phyloP scores from a whole-genome alignment of 2,888 invertebrate genomes.

The Drosophila histrio region DNA sequence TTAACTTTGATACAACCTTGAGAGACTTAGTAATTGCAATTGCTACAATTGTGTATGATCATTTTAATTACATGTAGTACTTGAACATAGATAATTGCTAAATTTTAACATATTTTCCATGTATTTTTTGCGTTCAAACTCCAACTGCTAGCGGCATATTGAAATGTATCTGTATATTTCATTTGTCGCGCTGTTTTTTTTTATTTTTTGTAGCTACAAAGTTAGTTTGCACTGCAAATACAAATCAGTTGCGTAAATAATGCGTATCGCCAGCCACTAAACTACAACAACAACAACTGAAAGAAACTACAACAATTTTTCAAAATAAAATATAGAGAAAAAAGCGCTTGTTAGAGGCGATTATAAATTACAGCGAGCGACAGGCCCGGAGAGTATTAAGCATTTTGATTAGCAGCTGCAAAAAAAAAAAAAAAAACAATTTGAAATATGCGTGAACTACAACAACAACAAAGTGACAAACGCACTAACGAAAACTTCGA shows the following conservation, averaged over 20 bases:
- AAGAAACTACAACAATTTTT: slow-evolving; percentile 4
- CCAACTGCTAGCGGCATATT: not conserved
- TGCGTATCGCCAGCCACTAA: slow-evolving; percentile 63
- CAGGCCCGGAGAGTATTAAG: slow-evolving; percentile 62
- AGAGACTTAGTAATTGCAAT: slow-evolving; percentile 15
- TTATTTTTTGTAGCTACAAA: slow-evolving; percentile 11
- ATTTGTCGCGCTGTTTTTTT: not conserved
- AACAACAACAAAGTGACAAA: slow-evolving; percentile 55
- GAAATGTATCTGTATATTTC: not conserved
- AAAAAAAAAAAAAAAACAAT: slow-evolving; percentile 58
- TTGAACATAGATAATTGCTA: not conserved
- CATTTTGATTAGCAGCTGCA: slow-evolving; percentile 78
- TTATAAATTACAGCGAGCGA: slow-evolving; percentile 70
- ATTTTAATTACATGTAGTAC: slow-evolving; percentile 15
- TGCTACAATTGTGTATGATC: slow-evolving; percentile 15
- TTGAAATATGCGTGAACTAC: slow-evolving; percentile 53
- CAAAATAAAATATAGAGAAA: slow-evolving; percentile 10
- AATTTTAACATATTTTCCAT: not conserved
- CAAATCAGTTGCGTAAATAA: slow-evolving; percentile 81
- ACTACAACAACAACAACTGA: slow-evolving; percentile 22
- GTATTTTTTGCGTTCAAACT: not conserved
- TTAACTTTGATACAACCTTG: slow-evolving; percentile 31
- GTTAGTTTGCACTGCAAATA: slow-evolving; percentile 71
- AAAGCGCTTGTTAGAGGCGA: slow-evolving; percentile 55
- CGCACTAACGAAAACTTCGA: slow-evolving; percentile 54